Conservation (phyloP, 2,888 invertebrate species). For the Dione vanillae region DNA sequence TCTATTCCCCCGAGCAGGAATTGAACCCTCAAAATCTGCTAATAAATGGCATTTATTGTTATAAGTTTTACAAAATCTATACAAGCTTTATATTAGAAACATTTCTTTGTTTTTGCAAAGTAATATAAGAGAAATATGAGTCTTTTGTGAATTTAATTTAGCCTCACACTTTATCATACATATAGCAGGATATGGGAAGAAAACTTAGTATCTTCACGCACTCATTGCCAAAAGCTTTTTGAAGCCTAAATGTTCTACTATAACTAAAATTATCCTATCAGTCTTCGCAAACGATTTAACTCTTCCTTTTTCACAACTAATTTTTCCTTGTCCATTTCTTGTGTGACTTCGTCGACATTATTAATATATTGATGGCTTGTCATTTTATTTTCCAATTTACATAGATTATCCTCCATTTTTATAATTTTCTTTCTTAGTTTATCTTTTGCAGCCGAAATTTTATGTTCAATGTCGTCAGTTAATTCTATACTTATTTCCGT, state of each 20-base stretch:
- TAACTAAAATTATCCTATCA: constrained; percentile 50
- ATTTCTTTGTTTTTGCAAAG: no score
- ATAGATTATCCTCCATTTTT: constrained; percentile 62
- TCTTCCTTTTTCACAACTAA: constrained; percentile 62
- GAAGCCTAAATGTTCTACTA: no score
- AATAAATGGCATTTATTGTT: no score
- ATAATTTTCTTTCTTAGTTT: constrained; percentile 64
- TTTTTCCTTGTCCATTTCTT: constrained; percentile 61
- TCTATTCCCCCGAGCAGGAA: background rate
- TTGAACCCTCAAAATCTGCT: background rate
- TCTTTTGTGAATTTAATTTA: no score
- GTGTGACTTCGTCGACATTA: constrained; percentile 57
- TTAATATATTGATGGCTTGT: constrained; percentile 56
- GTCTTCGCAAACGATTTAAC: constrained; percentile 65
- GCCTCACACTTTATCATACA: no score
- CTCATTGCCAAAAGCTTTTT: no score
- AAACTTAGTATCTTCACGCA: no score
- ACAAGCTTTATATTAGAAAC: no score
- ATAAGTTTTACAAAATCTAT: no score
- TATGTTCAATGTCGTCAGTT: constrained; percentile 56
- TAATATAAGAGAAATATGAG: no score
- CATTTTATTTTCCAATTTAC: constrained; percentile 63
- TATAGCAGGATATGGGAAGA: no score
- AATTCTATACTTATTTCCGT: constrained; percentile 68
- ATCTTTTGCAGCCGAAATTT: constrained; percentile 58